Conservation (phyloP, 2,113 vertebrate genomes). For the Pyxicephalus adspersus region DNA sequence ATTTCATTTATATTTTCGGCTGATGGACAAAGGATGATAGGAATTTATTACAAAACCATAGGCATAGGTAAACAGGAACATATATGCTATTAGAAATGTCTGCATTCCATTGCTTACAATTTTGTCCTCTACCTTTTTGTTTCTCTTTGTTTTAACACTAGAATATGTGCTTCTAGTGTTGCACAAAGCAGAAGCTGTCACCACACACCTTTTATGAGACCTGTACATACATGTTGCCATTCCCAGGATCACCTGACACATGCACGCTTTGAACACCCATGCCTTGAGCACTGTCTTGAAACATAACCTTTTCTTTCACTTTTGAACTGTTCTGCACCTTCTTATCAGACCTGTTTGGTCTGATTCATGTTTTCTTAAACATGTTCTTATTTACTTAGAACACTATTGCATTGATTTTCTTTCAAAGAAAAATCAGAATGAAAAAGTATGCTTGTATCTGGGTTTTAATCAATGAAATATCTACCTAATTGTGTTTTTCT, state of each 20-base stretch:
- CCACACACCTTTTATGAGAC: neutral
- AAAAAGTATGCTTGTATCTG: no score
- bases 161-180: neutral
- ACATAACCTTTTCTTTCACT: neutral
- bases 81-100: neutral
- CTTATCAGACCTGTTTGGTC: neutral
- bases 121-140: neutral
- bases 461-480: no score
- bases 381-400: neutral
- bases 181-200: no score
- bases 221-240: neutral
- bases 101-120: neutral
- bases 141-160: neutral
- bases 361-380: neutral
- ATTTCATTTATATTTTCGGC: no score
- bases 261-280: constrained; percentile 10
- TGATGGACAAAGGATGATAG: no score
- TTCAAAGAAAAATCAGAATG: no score
- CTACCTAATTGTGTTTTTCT: neutral
- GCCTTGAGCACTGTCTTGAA: neutral
- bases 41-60: no score
- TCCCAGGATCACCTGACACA: neutral
- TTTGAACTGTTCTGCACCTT: neutral
- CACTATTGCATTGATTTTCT: neutral
- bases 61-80: no score